Evolutionary conservation across 2,888 invertebrate genomes (phyloP).

Genomic region (Sinohyriopsis cumingii): DNA sequence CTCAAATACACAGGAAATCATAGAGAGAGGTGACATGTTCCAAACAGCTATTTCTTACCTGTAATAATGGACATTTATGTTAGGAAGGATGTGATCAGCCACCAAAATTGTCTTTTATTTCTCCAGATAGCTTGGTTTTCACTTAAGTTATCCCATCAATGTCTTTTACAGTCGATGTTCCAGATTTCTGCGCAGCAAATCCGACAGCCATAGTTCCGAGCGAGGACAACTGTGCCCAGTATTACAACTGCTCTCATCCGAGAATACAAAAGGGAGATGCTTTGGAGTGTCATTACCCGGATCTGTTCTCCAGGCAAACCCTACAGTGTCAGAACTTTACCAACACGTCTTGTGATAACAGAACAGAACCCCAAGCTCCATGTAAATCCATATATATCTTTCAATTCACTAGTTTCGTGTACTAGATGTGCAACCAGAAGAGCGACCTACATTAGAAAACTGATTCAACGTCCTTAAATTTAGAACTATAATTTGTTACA

Average conservation of each 20-base stretch:
- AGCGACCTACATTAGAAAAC: no score
- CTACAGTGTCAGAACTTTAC: slow-evolving; percentile 35
- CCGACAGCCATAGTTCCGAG: slow-evolving; percentile 30
- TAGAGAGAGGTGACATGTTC: no score
- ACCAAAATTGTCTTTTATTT: no score
- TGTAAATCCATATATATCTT: slow-evolving; percentile 29
- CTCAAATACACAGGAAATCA: no score
- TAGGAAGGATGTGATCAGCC: no score
- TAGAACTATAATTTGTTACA: no score
- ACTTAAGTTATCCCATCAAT: no score
- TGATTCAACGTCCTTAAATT: no score
- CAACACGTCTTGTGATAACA: slow-evolving; percentile 37
- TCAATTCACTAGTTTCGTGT: background rate
- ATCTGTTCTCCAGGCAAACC: slow-evolving; percentile 37
- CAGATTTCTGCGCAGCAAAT: slow-evolving; percentile 35
- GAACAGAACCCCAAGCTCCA: slow-evolving; percentile 41
- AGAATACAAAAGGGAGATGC: background rate
- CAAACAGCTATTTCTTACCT: no score
- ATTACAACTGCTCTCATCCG: slow-evolving; percentile 35
- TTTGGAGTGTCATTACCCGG: slow-evolving; percentile 40
- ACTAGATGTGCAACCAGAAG: no score
- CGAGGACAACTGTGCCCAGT: slow-evolving; percentile 44
- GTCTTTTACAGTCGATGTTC: slow-evolving; percentile 27
- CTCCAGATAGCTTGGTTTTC: no score
- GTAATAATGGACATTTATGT: no score